phyloP scores from a whole-genome alignment of 1,140 invertebrate species.

The Trinorchestia longiramus region DNA sequence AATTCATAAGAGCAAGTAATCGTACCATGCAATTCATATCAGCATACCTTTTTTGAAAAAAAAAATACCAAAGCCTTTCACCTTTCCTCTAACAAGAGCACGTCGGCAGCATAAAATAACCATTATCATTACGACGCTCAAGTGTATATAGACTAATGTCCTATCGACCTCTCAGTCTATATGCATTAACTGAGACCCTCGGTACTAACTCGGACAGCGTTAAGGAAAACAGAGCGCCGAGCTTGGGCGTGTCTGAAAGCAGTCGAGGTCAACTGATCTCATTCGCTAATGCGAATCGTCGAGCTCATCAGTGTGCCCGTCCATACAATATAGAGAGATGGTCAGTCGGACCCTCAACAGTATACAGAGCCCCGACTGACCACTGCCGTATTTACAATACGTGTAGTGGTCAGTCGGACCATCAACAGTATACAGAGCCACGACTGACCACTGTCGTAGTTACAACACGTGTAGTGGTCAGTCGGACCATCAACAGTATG shows the following conservation, averaged over 20 bases:
- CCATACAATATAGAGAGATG: neutral
- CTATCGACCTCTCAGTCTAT: neutral
- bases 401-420: neutral
- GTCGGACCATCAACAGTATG: too few species aligned
- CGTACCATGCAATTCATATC: neutral
- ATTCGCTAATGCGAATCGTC: neutral
- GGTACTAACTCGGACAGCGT: conserved; percentile 5
- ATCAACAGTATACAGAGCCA: neutral
- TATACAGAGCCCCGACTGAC: neutral
- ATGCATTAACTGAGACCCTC: neutral
- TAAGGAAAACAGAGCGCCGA: neutral
- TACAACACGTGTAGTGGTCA: too few species aligned
- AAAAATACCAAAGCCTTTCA: neutral
- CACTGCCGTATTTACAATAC: too few species aligned
- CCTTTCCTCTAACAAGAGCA: neutral
- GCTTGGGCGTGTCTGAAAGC: neutral
- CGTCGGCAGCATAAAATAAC: neutral
- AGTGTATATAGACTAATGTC: neutral
- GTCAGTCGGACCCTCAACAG: neutral
- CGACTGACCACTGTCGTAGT: too few species aligned
- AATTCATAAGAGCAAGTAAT: neutral
- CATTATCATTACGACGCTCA: neutral
- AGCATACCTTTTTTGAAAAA: neutral
- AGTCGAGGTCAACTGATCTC: neutral
- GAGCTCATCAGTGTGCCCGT: neutral